Evolutionary conservation across 1,140 invertebrate species (phyloP), one percentile per base, ranked within the genome.

Genomic region (Zaprionus ghesquierei): DNA sequence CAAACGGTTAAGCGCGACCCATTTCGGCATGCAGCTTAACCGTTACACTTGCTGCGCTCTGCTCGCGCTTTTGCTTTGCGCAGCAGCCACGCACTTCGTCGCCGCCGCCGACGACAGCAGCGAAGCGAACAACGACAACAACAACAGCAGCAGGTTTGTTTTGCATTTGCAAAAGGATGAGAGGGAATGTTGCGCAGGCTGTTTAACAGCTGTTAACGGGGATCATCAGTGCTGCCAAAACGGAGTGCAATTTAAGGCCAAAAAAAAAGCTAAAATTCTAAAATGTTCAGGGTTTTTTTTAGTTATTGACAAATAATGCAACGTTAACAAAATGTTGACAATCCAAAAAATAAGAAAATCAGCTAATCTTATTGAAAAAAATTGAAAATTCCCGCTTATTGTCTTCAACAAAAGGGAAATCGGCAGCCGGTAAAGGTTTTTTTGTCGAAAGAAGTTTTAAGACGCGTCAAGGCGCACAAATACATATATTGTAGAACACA

Each of bases 71-170:
- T 25, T 75, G 49, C 51, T 61, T 50, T 69, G 78, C 61, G 61
- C 56, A 49, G 62, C 73, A 46, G 70, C 49, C 41, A 75, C 65
- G 50, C 38, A 56, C 56, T 49, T 33, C 46, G 53, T 41, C 31
- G 66, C 35, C 38, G 75, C 73, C 22, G 59, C 44, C 63, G 35
- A 41, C 29, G 38, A 44, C 15, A 41, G 75, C 56, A 29, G 22
- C 4, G 69, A 79, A 3, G 38, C 25, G 15, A 59, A 31, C 49
- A 65, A 27, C 35, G 50, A 35, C 15, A 33, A 73, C 4, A 50
- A 44, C 13, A 59, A 31, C 49, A 62, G 33, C 23, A 63, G 35
- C 61, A 81, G 81, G 81, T 85, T 73, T 41, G 81, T 46, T 20
- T 46, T 81, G 41, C 62, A 50, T 22, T 18, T n/a, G n/a, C 2